A percentile compares a stretch with the other conserved stretches of the same genome.
These are phyloP conservation scores for Xenopus petersii DNA, from an alignment of 2,797 vertebrate genomes.

Conservation along the genomic window DNA sequence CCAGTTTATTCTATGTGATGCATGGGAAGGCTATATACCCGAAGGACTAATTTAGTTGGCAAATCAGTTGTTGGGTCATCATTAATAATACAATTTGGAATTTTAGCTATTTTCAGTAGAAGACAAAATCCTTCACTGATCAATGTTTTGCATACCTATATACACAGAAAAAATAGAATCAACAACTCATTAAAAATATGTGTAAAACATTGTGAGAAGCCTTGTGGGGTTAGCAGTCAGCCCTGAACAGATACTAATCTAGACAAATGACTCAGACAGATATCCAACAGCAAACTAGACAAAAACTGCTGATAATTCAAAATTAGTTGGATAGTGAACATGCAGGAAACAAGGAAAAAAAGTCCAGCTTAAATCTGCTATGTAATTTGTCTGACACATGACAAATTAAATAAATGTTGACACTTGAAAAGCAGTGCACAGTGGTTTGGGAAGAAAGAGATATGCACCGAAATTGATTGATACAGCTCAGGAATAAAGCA, in stretches of 20 bases:
- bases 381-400: slow-evolving; percentile 50
- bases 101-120: slow-evolving; percentile 5
- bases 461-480: slow-evolving; percentile 23
- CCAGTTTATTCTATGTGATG: slow-evolving; percentile 16
- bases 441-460: slow-evolving; percentile 23
- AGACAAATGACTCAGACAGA: slow-evolving; percentile 66
- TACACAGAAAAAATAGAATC: slow-evolving; percentile 21
- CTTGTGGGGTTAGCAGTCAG: slow-evolving; percentile 46
- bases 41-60: background rate
- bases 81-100: background rate
- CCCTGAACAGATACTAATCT: slow-evolving; percentile 57
- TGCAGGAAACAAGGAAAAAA: slow-evolving; percentile 24
- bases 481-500: slow-evolving; percentile 17
- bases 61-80: background rate
- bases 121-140: background rate
- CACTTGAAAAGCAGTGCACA: slow-evolving; percentile 39
- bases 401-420: slow-evolving; percentile 53
- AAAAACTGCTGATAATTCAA: slow-evolving; percentile 60
- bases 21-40: slow-evolving; percentile 4
- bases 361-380: slow-evolving; percentile 21
- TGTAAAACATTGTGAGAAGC: slow-evolving; percentile 34
- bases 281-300: slow-evolving; percentile 49
- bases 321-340: slow-evolving; percentile 51
- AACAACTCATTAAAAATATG: slow-evolving; percentile 43
- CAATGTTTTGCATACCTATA: slow-evolving; percentile 8